Evolutionary conservation across 1,140 invertebrate genomes (phyloP), one percentile per base, ranked within the genome.

Genomic region (Halyomorpha halys): DNA sequence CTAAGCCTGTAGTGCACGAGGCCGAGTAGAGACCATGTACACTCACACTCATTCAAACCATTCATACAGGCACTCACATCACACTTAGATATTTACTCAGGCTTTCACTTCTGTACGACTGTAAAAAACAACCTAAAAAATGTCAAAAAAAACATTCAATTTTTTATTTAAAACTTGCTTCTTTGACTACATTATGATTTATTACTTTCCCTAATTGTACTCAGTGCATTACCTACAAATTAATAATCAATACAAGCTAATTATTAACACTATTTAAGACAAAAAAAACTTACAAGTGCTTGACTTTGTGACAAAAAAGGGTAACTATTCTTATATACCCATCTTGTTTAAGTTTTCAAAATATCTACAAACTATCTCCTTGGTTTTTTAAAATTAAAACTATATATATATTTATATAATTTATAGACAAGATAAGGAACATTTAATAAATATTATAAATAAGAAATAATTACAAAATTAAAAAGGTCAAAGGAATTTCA

Each of bases 141-240:
- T 39, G 6, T 39, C 13, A 39, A 39, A 39, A 39, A 39, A 39
- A 39, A 39, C 13, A 39, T 9, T 39, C 34, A 39, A 9, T 56
- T 56, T 16, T 56, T 56, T 16, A 56, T 3, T 56, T 56, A 56
- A 56, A 56, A 56, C 53, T 23, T 56, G 18, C 23, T 56, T 49
- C n/a, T 56, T 56, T 56, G 53, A 56, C 59, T 60, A 60, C 59
- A 60, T 44, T 60, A 44, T 60, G 34, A 60, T 60, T 60, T 60
- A 60, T 60, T 60, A 60, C 21, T 18, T 60, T 18, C 14, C 53
- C 53, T 44, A 60, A 60, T 60, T 60, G 59, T 60, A 60, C 59
- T 60, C 59, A 60, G 59, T 60, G 59, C 59, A 60, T 56, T 56
- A 23, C 23, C 53, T 56, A 56, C 53, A 56, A 56, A 56, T 56